Conservation (phyloP, 2,113 vertebrate species). For the Empidonax traillii region DNA sequence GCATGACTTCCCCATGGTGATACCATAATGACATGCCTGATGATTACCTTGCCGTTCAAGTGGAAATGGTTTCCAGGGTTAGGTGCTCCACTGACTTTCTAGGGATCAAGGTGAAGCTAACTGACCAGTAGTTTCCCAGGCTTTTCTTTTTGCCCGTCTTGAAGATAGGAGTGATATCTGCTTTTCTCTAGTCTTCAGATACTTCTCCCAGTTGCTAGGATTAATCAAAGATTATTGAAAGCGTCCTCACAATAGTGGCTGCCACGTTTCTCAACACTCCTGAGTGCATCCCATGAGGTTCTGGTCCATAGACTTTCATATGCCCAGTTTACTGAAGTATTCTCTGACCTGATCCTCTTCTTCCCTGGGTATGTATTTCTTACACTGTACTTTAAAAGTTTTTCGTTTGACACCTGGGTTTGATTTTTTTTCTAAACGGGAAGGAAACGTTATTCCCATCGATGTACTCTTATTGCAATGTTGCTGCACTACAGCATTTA, state of each 20-base stretch:
- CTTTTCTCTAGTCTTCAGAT: neutral
- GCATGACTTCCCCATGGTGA: rapidly evolving
- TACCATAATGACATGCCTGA: neutral
- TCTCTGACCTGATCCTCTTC: neutral
- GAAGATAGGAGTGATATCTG: rapidly evolving
- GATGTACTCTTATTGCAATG: neutral
- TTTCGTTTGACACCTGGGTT: neutral
- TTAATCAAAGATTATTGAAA: neutral
- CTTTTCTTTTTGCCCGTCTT: neutral
- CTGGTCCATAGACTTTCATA: neutral
- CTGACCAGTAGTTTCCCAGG: neutral
- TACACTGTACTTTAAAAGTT: neutral
- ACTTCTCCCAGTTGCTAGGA: neutral
- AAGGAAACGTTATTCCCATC: neutral
- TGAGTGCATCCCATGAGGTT: neutral
- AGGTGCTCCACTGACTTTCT: neutral
- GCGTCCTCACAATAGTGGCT: neutral
- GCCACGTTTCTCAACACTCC: rapidly evolving
- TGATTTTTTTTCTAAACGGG: neutral
- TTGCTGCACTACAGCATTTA: neutral
- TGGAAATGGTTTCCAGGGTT: neutral
- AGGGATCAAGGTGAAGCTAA: neutral
- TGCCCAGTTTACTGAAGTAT: neutral
- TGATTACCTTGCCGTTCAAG: neutral
- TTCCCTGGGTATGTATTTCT: neutral